Conservation (phyloP, 2,113 vertebrate genomes). For the Perognathus longimembris region DNA sequence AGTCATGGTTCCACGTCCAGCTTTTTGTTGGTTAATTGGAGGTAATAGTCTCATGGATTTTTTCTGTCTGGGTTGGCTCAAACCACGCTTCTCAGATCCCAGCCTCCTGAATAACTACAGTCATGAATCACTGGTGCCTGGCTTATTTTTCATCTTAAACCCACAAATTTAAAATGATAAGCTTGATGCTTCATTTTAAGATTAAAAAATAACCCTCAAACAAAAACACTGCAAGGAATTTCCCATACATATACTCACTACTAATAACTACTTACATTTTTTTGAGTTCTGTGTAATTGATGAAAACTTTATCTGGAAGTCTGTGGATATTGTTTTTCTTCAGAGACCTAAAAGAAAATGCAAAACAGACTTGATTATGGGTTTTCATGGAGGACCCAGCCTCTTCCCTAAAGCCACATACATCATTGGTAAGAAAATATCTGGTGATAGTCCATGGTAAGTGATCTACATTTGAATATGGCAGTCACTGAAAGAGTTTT, state of each 20-base stretch:
- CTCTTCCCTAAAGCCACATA: background rate
- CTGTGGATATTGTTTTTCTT: slow-evolving; percentile 85
- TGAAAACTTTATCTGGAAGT: slow-evolving; percentile 88
- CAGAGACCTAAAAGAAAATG: slow-evolving; percentile 85
- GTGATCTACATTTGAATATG: background rate
- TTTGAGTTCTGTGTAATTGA: slow-evolving; percentile 84
- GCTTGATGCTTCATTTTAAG: slow-evolving; percentile 36
- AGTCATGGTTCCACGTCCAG: no score
- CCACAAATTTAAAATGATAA: background rate
- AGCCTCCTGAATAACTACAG: no score
- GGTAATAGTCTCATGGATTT: no score
- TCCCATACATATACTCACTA: background rate
- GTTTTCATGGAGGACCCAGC: slow-evolving; percentile 3
- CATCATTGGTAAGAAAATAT: background rate
- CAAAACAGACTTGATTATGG: slow-evolving; percentile 52
- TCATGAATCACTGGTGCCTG: no score
- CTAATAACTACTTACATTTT: slow-evolving; percentile 86
- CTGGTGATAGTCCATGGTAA: background rate
- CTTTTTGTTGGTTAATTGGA: no score
- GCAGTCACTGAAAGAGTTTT: background rate
- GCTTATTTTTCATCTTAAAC: no score
- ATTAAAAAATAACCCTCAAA: slow-evolving; percentile 7
- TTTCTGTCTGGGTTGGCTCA: no score
- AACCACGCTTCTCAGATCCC: no score
- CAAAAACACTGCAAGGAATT: background rate